A percentile compares a stretch with the other conserved stretches of the same genome.
Conservation (phyloP, 2,113 vertebrate species). For the Grammomys surdaster region DNA sequence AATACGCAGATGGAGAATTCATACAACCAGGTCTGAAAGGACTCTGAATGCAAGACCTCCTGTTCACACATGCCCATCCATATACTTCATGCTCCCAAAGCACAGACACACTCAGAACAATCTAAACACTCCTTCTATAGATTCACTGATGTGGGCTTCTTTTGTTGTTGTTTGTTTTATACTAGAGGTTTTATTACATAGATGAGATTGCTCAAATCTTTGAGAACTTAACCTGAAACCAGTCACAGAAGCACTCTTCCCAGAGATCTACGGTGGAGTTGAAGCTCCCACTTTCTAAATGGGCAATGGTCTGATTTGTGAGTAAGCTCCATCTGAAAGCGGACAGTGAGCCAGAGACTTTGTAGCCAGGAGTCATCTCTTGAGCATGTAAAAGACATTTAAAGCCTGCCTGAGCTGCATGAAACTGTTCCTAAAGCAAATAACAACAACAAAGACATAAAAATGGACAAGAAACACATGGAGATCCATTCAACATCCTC, state of each 20-base stretch:
- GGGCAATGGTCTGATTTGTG: background rate
- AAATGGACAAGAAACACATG: background rate
- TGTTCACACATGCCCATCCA: background rate
- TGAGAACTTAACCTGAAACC: background rate
- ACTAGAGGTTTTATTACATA: background rate
- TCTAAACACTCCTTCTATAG: background rate
- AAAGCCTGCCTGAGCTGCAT: background rate
- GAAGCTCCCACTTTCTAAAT: background rate
- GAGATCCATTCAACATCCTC: background rate
- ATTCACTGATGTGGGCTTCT: background rate
- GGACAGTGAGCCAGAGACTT: background rate
- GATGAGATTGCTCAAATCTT: background rate
- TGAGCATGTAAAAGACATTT: background rate
- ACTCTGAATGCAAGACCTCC: background rate
- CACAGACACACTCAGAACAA: background rate
- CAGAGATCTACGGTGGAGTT: background rate
- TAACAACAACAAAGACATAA: background rate
- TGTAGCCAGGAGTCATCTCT: background rate
- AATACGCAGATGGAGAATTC: background rate
- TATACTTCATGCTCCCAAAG: background rate
- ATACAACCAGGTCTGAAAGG: background rate
- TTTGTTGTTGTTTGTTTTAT: background rate
- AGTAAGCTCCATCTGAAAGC: background rate
- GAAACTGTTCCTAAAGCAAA: background rate
- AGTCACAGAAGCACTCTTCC: background rate